These are phyloP conservation scores for Nephrotoma appendiculata DNA, from an alignment of 2,888 invertebrate species.

Conservation along the genomic window DNA sequence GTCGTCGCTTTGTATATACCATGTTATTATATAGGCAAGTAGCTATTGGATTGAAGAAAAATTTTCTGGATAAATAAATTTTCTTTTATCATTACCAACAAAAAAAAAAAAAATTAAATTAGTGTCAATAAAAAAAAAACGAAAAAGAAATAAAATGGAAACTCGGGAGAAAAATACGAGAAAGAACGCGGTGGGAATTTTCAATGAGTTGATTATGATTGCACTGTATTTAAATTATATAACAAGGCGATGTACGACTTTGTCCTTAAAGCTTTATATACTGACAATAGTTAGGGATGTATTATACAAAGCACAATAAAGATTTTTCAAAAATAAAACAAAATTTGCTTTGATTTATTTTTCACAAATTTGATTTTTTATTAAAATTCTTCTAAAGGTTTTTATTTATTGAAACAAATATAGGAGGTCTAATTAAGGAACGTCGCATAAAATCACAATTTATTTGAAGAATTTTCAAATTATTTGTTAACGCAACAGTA, in stretches of 20 bases:
- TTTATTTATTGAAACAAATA: background rate
- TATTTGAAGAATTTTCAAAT: background rate
- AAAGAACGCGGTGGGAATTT: background rate
- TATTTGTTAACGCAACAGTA: background rate
- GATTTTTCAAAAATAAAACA: background rate
- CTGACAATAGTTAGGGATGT: background rate
- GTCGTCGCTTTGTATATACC: background rate
- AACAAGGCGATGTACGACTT: background rate
- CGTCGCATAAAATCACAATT: background rate
- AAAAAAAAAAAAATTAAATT: background rate
- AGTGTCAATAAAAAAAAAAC: background rate
- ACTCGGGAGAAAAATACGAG: background rate
- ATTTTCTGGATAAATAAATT: background rate
- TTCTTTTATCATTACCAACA: background rate
- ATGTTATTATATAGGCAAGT: background rate
- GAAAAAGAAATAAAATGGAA: background rate
- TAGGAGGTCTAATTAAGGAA: background rate
- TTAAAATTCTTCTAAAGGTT: background rate
- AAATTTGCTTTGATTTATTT: background rate
- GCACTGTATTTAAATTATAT: background rate
- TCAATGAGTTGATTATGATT: background rate
- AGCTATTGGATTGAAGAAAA: background rate
- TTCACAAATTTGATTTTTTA: background rate
- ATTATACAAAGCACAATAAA: background rate
- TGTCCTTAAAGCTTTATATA: background rate